These are phyloP conservation scores for Chrysolina oricalcia DNA, from an alignment of 2,888 invertebrate genomes.

Conservation along the genomic window DNA sequence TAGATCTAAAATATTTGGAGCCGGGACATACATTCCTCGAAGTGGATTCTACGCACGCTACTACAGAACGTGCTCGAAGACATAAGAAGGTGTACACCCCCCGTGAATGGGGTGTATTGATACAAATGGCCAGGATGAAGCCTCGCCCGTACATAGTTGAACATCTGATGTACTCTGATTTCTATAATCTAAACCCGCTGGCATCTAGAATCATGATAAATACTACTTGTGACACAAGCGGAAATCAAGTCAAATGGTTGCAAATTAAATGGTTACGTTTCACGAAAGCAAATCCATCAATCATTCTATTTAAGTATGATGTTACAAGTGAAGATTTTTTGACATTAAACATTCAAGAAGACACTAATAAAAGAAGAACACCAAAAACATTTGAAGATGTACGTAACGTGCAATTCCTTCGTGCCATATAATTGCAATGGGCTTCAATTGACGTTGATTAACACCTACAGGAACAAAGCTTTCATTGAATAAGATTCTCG, in stretches of 20 bases:
- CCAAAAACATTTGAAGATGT: too few relatives aligned
- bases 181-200: not conserved
- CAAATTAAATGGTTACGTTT: too few relatives aligned
- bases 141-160: too few relatives aligned
- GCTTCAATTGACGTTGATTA: too few relatives aligned
- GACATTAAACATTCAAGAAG: conserved; percentile 4
- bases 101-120: conserved; percentile 23
- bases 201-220: not conserved
- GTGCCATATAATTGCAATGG: too few relatives aligned
- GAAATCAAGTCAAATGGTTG: too few relatives aligned
- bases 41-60: conserved; percentile 26
- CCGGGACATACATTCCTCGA: conserved; percentile 31
- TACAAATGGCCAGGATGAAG: conserved; percentile 24
- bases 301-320: not conserved
- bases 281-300: too few relatives aligned
- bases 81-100: conserved; percentile 21
- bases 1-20: conserved; percentile 29
- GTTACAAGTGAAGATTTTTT: conserved; percentile 1
- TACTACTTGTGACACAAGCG: too few relatives aligned
- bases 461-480: too few relatives aligned
- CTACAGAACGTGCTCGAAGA: conserved; percentile 14
- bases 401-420: too few relatives aligned
- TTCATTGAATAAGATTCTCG: too few relatives aligned
- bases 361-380: not conserved
- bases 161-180: too few relatives aligned